Base-by-base conservation (phyloP, 2,888 invertebrate genomes). In the Himalopsyche japonica region DNA sequence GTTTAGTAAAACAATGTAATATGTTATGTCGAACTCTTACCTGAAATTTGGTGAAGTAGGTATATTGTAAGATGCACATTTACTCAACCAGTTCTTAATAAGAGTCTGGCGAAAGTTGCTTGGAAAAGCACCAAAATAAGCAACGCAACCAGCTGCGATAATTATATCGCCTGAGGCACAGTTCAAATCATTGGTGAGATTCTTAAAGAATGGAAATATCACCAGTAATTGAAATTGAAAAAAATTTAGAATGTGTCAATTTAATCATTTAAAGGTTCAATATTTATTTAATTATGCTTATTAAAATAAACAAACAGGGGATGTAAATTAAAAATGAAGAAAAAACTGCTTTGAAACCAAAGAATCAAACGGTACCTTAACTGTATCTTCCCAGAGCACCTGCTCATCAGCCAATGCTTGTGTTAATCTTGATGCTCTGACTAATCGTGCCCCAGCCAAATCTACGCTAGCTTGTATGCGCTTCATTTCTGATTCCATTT, bases 101-200 rank as follows among this genome's bases (percentile, higher is more conserved):
- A 98, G 92, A 85, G 95, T 93, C 81, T 93, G 93, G 3, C 97
- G 93, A 89, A 95, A 97, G 82, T 90, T 91, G 77, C 94, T 93
- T 0, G 98, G 97, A 89, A 98, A 98, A 1, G 98, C 97, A 0
- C 98, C 98, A 77, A 98, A 93, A 91, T 98, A 98, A 0, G 98
- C 97, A 64, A 98, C 95, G 87, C 96, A 96, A 3, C 96, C 97
- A 0, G 98, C 95, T 0, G 97, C 96, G 24, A 98, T 93, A 48
- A 98, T 92, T 7, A 97, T 96, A 90, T 98, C 98, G 0, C 98
- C 98, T 0, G 95, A 94, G 4, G 97, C 92, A 89, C 96, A 96
- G 87, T 92, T 90, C 79, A 97, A 91, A 88, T 95, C 94, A 0
- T 91, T 89, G 0, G 95, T 95, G 49, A 97, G 94, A 3, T 91